Base-by-base conservation (phyloP, 2,113 vertebrate species). In the Tor tambroides region DNA sequence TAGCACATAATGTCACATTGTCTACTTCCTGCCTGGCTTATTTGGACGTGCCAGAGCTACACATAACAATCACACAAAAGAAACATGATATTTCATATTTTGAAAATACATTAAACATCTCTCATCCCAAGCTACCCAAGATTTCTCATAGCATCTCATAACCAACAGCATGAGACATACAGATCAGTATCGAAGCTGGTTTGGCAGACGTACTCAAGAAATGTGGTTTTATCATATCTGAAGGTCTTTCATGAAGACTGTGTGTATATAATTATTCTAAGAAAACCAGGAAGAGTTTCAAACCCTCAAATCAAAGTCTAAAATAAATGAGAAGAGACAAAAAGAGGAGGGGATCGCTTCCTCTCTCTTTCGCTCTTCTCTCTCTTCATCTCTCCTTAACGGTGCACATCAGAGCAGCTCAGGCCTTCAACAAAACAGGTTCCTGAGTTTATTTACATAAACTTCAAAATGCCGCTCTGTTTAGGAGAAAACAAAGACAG, bases 1-100 rank as follows among this genome's bases (percentile, higher is more conserved):
- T 88, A 89, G 14, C 83, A 61, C 74, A 72, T 72, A 65, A 79
- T 61, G n/a, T n/a, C n/a, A n/a, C n/a, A n/a, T n/a, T n/a, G 12
- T 81, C 75, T 82, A 49, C 84, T 84, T 88, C 86, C 51, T 79
- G 80, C 30, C 38, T 11, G 67, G 72, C 86, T 89, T 88, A 74
- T 65, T 32, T 77, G 26, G 61, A 80, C 80, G 84, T 80, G 76
- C 71, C 67, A 72, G 49, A 83, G 65, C 81, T 51, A 84, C 54
- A 85, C 61, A 85, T 38, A 86, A 72, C 77, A 59, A 15, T 69
- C 76, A 41, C 65, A n/a, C n/a, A 51, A 43, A 80, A 46, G 12
- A 3, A 19, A 14, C 2, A 6, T 19, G 41, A 10, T 30, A 59
- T 41, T 14, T 30, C 10, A 43, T 1, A 46, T 61, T 38, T 23